Conservation (phyloP, 2,888 invertebrate species). For the Leptogaster cylindrica region DNA sequence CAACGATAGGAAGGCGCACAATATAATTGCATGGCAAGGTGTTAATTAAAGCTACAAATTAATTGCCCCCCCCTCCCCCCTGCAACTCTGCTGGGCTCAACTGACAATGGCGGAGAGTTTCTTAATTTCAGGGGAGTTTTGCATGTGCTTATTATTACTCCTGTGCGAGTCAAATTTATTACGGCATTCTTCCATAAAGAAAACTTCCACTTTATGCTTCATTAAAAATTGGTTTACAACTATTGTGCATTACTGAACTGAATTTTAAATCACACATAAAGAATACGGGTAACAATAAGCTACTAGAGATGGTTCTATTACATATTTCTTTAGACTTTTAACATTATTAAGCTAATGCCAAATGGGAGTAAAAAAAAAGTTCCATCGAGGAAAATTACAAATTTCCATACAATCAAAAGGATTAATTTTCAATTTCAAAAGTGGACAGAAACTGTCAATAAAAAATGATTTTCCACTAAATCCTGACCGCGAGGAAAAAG, state of each 20-base stretch:
- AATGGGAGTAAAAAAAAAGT: no score
- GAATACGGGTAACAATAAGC: no score
- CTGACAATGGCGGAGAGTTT: not conserved
- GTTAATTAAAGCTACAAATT: conserved; percentile 35
- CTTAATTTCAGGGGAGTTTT: conserved; percentile 3
- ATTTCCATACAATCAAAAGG: no score
- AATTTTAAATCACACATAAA: no score
- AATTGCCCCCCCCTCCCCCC: conserved; percentile 9
- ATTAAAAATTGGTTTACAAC: conserved; percentile 12
- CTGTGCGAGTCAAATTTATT: conserved; percentile 20
- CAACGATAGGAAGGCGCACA: conserved; percentile 21
- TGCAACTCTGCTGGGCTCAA: not conserved
- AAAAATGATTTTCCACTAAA: no score
- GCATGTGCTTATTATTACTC: conserved; percentile 24
- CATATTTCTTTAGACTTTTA: no score
- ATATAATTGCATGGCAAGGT: conserved; percentile 34
- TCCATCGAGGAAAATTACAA: no score
- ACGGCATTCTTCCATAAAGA: conserved; percentile 33
- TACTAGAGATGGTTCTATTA: no score
- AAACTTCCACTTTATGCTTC: conserved; percentile 18
- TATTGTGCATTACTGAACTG: not conserved
- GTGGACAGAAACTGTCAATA: no score
- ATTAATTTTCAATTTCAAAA: no score
- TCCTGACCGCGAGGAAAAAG: no score
- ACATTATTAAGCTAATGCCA: no score